Conservation (phyloP, 2,797 vertebrate species). For the Pristis pectinata region DNA sequence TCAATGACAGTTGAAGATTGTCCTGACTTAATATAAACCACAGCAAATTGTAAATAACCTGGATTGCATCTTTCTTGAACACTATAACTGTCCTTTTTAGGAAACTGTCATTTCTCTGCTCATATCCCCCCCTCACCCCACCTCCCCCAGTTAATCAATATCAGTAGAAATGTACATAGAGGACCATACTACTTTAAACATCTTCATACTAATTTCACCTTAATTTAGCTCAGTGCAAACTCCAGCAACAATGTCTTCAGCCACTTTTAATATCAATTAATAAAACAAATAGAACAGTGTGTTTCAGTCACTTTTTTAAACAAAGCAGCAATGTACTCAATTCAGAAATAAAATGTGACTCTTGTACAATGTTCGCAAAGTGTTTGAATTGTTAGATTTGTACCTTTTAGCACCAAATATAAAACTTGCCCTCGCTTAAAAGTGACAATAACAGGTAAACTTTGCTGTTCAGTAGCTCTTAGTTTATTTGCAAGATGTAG, state of each 20-base stretch:
- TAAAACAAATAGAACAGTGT: not conserved
- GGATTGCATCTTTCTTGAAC: not conserved
- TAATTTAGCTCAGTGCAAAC: not conserved
- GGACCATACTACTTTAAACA: not conserved
- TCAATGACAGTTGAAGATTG: slow-evolving; percentile 98
- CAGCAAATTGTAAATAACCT: not conserved
- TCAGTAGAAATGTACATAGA: not conserved
- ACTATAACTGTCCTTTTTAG: not conserved
- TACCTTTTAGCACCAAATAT: not conserved
- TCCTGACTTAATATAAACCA: slow-evolving; percentile 67
- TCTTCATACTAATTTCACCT: not conserved
- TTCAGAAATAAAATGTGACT: not conserved
- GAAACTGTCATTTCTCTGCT: not conserved
- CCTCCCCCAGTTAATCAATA: not conserved
- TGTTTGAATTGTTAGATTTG: not conserved
- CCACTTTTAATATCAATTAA: not conserved
- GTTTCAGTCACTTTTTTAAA: not conserved
- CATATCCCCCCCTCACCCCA: not conserved
- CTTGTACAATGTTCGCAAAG: not conserved
- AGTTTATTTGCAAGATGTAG: too few relatives aligned
- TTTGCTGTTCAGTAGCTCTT: not conserved
- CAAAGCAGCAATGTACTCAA: not conserved
- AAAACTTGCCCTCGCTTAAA: not conserved
- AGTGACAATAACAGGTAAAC: not conserved
- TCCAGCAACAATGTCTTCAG: not conserved